Base-by-base conservation (phyloP, 2,797 vertebrate species). In the Peromyscus aztecus region DNA sequence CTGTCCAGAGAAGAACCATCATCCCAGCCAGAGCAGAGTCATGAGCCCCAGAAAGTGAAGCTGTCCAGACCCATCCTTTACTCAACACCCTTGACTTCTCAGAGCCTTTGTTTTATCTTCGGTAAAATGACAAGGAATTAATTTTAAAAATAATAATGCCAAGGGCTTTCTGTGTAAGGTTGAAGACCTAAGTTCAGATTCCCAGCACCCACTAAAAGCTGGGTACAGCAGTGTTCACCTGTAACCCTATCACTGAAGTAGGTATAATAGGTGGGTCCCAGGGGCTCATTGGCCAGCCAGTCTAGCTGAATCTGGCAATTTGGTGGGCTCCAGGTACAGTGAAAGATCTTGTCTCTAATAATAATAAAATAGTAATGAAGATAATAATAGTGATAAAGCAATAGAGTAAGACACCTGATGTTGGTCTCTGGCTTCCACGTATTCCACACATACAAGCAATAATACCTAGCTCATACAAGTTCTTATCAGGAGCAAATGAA, bases 401-500 rank as follows among this genome's bases (percentile, higher is more conserved):
- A 61, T 61, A 34, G 65, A 67, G 65, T 12, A 67, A 67, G 65
- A 67, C 29, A 67, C 65, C 65, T 12, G 65, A 34, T 67, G 31
- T 31, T 16, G 65, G 27, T 16, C 31, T 67, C 65, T 67, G 65
- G 12, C 13, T 34, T 16, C 65, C 29, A 34, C 31, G 2, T 67
- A 4, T 31, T 5, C 2, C 29, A 34, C 12, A 13, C 65, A 67
- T 24, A 67, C 65, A 67, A 29, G 27, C 13, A 65, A 65, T 65
- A 65, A 65, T 14, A 31, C 27, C 29, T 29, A 57, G 29, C 27
- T 49, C 5, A 23, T 61, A 14, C 59, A n/a, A 4, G 40, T 17
- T 40, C 29, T 8, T 0, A 0, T 43, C 13, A 21, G 71, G 52
- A 12, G 9, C 67, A 14, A 40, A 10, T 2, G 31, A 37, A 43